A percentile compares a stretch with the other conserved stretches of the same genome.
phyloP scores from a whole-genome alignment of 2,888 invertebrate species.

The Megamerina dolium region DNA sequence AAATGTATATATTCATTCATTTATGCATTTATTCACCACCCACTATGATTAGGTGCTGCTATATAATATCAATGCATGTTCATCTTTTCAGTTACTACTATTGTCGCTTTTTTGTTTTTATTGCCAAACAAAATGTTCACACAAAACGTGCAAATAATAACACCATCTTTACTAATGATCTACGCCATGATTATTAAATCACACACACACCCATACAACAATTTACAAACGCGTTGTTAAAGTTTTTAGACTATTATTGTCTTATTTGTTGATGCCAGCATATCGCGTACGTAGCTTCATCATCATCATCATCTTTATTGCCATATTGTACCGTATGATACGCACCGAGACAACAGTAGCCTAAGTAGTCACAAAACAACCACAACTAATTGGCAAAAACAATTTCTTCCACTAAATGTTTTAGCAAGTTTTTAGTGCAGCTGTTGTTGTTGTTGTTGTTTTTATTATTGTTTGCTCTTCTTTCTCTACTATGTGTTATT shows the following conservation, averaged over 20 bases:
- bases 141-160: constrained; percentile 48
- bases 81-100: too few relatives aligned
- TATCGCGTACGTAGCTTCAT: too few relatives aligned
- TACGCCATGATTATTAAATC: constrained; percentile 25
- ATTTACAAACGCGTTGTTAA: background rate
- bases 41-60: constrained; percentile 15
- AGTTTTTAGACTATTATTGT: constrained; percentile 11
- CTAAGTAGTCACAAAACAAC: too few relatives aligned
- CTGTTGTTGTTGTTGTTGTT: constrained; percentile 4
- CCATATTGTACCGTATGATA: too few relatives aligned
- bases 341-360: too few relatives aligned
- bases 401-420: constrained; percentile 11
- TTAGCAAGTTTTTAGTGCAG: constrained; percentile 1
- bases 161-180: constrained; percentile 46
- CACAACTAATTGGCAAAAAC: constrained; percentile 21
- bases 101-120: too few relatives aligned
- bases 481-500: constrained; percentile 5
- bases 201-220: too few relatives aligned
- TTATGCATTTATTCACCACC: too few relatives aligned
- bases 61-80: constrained; percentile 22
- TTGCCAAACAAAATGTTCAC: too few relatives aligned
- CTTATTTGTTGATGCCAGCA: constrained; percentile 13
- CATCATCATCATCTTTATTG: constrained; percentile 17
- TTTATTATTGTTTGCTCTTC: constrained; percentile 3
- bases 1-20: too few relatives aligned